Evolutionary conservation across 2,888 invertebrate species (phyloP).

Genomic region (Heliothis peltigera): DNA sequence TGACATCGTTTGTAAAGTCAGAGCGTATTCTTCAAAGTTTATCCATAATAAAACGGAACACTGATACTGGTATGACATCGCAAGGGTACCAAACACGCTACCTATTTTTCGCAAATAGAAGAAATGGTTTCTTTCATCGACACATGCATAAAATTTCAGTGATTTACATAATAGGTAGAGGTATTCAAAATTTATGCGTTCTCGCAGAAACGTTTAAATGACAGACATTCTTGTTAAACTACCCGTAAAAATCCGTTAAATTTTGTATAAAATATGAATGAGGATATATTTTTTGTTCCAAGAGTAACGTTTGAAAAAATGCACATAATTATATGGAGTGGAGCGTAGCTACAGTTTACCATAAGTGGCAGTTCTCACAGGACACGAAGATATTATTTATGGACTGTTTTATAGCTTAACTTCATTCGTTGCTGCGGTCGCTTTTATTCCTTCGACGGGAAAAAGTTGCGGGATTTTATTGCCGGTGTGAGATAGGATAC

Average conservation of each 20-base stretch:
- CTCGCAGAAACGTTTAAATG: constrained; percentile 62
- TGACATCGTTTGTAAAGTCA: constrained; percentile 73
- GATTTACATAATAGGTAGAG: constrained; percentile 73
- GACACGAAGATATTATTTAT: constrained; percentile 88
- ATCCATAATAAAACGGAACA: constrained; percentile 71
- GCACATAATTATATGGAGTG: constrained; percentile 74
- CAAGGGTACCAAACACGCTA: constrained; percentile 54
- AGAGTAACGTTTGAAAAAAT: constrained; percentile 44
- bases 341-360: constrained; percentile 62
- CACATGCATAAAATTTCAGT: constrained; percentile 69
- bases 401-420: constrained; percentile 88
- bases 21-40: constrained; percentile 68
- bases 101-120: constrained; percentile 64
- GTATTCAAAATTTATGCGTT: constrained; percentile 72
- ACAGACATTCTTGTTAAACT: constrained; percentile 76
- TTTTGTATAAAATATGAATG: constrained; percentile 50
- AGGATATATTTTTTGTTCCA: constrained; percentile 50
- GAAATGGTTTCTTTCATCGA: constrained; percentile 58
- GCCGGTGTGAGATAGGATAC: constrained; percentile 88
- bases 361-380: constrained; percentile 83
- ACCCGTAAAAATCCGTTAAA: constrained; percentile 69
- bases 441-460: constrained; percentile 87
- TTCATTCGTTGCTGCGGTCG: constrained; percentile 89
- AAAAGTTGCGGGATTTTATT: constrained; percentile 89
- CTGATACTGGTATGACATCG: constrained; percentile 57